These are phyloP conservation scores for Zonitis immaculata DNA, from an alignment of 2,888 invertebrate genomes.

Conservation along the genomic window DNA sequence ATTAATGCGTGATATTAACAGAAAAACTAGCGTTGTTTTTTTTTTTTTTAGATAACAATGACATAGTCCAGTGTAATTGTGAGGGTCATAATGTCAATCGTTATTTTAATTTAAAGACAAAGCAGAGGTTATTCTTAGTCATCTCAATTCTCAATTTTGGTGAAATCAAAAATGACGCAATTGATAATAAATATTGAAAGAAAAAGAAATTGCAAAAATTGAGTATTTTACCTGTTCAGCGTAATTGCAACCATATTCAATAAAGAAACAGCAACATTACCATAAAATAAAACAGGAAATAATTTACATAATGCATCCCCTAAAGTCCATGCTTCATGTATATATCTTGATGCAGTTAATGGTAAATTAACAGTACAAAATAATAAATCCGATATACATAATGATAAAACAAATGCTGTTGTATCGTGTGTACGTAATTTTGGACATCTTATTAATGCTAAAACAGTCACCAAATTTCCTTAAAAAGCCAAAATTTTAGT, in stretches of 20 bases:
- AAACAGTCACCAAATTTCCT: constrained; percentile 80
- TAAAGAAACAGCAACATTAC: constrained; percentile 82
- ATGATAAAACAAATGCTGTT: constrained; percentile 80
- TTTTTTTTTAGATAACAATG: neutral
- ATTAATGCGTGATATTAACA: neutral
- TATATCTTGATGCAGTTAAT: constrained; percentile 76
- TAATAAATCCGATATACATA: constrained; percentile 79
- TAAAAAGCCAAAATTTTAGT: constrained; percentile 40
- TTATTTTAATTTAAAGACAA: constrained; percentile 21
- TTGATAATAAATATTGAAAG: neutral
- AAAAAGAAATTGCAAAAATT: neutral
- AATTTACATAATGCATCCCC: constrained; percentile 73
- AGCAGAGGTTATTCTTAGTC: constrained; percentile 5
- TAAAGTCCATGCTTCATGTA: constrained; percentile 75
- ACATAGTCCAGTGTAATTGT: constrained; percentile 19
- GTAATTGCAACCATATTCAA: constrained; percentile 89
- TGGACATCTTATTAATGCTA: constrained; percentile 72
- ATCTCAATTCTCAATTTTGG: neutral
- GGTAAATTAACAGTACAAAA: constrained; percentile 83
- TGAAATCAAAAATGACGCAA: neutral
- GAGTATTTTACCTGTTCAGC: constrained; percentile 69
- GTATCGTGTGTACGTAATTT: constrained; percentile 80
- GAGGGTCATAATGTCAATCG: constrained; percentile 29
- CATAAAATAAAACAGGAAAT: constrained; percentile 85
- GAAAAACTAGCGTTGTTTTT: neutral